Conservation (phyloP, 2,888 invertebrate species). For the Nemotelus nigrinus region DNA sequence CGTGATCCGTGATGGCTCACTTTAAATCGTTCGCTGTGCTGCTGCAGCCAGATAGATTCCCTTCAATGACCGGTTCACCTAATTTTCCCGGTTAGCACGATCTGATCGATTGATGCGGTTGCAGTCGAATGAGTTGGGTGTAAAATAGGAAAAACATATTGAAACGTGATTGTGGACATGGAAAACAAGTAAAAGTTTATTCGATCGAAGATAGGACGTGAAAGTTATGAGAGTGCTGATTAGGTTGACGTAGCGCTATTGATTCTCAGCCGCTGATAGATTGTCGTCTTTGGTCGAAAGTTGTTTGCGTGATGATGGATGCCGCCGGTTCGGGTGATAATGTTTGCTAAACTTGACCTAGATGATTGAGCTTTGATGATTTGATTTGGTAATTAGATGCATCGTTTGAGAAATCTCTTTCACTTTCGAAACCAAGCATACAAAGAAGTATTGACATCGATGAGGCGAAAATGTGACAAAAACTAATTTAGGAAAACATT, state of each 20-base stretch:
- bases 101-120: not conserved
- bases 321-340: no score
- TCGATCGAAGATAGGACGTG: conserved; percentile 20
- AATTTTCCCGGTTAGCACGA: conserved; percentile 20
- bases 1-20: not conserved
- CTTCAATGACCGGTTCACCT: conserved; percentile 36
- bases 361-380: no score
- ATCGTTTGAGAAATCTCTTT: no score
- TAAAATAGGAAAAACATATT: conserved; percentile 7
- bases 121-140: conserved; percentile 8
- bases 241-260: not conserved
- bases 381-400: no score
- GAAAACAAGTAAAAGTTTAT: conserved; percentile 13
- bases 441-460: no score
- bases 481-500: no score
- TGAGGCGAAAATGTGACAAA: no score
- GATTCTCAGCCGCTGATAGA: no score
- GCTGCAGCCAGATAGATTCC: not conserved
- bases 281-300: no score
- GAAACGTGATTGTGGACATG: not conserved
- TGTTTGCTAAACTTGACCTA: no score
- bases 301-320: no score
- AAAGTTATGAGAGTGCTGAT: conserved; percentile 27
- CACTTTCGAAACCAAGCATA: no score
- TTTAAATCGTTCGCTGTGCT: not conserved